These are phyloP conservation scores for Tenthredo distinguenda DNA, from an alignment of 2,888 invertebrate species.

Conservation along the genomic window DNA sequence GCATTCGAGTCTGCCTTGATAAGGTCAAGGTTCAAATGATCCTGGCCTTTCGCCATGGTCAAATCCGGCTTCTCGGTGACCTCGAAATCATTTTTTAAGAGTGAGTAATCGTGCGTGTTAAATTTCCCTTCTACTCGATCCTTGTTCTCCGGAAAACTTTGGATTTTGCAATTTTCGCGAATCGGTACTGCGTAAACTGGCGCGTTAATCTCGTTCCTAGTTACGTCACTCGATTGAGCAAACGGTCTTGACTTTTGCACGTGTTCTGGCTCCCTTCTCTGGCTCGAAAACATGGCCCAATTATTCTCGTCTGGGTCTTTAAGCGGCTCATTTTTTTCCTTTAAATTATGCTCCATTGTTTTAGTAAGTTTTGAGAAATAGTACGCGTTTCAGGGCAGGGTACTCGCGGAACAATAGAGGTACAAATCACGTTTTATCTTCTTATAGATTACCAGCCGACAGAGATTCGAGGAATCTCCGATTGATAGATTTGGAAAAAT, in stretches of 20 bases:
- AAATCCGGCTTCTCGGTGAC: slow-evolving; percentile 13
- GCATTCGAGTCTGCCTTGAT: background rate
- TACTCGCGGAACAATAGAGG: slow-evolving; percentile 23
- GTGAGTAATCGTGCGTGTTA: background rate
- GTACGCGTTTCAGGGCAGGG: slow-evolving; percentile 18
- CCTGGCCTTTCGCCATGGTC: background rate
- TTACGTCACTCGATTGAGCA: slow-evolving; percentile 25
- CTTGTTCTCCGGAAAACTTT: background rate
- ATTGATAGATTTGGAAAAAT: slow-evolving; percentile 2
- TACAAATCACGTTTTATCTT: slow-evolving; percentile 37
- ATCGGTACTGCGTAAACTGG: background rate
- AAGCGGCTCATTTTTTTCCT: background rate
- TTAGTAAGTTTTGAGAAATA: background rate
- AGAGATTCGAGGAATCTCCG: slow-evolving; percentile 14
- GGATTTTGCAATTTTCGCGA: background rate
- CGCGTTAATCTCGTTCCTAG: background rate
- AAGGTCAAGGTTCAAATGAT: background rate
- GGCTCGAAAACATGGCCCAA: background rate
- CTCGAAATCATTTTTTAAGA: background rate
- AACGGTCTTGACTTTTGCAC: background rate
- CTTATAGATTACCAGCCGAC: background rate
- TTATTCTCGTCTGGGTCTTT: background rate
- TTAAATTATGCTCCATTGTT: slow-evolving; percentile 21
- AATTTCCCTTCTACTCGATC: background rate
- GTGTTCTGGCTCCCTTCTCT: background rate